A percentile compares a stretch with the other conserved stretches of the same genome.
These are phyloP conservation scores for Cerastis leucographa DNA, from an alignment of 2,888 invertebrate genomes.

Conservation along the genomic window DNA sequence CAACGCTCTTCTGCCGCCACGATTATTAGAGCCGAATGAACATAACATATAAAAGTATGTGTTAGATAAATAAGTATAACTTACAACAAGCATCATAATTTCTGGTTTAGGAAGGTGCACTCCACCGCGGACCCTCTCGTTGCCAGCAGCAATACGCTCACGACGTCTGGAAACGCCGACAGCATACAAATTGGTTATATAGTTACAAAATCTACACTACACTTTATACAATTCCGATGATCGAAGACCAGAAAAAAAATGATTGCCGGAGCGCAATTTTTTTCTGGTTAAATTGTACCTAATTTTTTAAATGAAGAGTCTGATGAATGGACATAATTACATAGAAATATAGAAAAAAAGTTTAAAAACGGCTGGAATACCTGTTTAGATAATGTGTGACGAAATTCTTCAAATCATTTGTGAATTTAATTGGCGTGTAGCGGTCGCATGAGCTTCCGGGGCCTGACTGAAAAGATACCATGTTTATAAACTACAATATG, in stretches of 20 bases:
- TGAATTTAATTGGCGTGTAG: slow-evolving; percentile 81
- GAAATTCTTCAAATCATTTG: slow-evolving; percentile 77
- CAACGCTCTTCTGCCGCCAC: neutral
- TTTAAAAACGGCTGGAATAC: neutral
- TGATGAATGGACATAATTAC: no score
- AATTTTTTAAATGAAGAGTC: neutral
- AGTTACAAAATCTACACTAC: neutral
- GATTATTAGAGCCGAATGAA: neutral
- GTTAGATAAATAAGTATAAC: slow-evolving; percentile 55
- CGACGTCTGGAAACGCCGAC: slow-evolving; percentile 74
- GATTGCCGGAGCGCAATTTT: neutral
- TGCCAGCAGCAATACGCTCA: slow-evolving; percentile 82
- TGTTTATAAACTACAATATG: neutral
- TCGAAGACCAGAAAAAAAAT: neutral
- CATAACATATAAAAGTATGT: neutral
- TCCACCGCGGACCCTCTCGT: slow-evolving; percentile 82
- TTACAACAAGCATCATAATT: slow-evolving; percentile 87
- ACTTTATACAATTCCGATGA: neutral
- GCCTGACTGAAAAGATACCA: slow-evolving; percentile 73
- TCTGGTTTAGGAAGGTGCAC: slow-evolving; percentile 79
- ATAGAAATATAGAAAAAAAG: neutral
- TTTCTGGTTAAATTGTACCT: neutral
- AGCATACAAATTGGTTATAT: neutral
- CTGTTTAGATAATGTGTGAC: slow-evolving; percentile 84
- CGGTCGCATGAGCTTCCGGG: slow-evolving; percentile 79